Conservation (phyloP, 2,797 vertebrate genomes). For the Sebastes hopkinsi region DNA sequence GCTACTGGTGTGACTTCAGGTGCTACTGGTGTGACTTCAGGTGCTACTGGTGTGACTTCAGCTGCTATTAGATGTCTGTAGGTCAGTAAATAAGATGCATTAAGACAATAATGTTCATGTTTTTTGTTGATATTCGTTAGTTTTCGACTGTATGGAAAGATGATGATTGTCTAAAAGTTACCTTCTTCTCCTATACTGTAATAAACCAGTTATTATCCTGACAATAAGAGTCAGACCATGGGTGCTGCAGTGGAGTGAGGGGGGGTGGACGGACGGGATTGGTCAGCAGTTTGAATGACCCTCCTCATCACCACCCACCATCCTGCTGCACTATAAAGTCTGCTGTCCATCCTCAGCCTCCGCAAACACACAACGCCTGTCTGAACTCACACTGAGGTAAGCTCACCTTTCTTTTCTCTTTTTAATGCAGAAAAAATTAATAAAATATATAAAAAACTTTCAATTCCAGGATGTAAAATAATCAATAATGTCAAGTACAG, state of each 20-base stretch:
- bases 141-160: too few species aligned
- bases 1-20: too few species aligned
- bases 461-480: too few species aligned
- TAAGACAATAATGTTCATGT: not conserved
- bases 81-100: not conserved
- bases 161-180: not conserved
- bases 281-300: conserved; percentile 62
- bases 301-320: conserved; percentile 18
- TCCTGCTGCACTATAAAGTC: conserved; percentile 63
- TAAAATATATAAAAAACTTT: not conserved
- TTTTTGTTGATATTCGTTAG: not conserved
- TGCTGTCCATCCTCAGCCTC: conserved; percentile 26
- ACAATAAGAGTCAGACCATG: not conserved
- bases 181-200: not conserved
- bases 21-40: too few species aligned
- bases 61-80: not conserved
- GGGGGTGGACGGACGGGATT: conserved; percentile 60
- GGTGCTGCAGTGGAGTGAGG: conserved; percentile 64
- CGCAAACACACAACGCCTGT: not conserved
- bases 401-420: not conserved
- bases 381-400: conserved; percentile 36
- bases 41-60: too few species aligned
- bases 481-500: too few species aligned
- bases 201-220: not conserved
- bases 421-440: not conserved